phyloP scores from a whole-genome alignment of 2,888 invertebrate species.

The Torymus tubicola region DNA sequence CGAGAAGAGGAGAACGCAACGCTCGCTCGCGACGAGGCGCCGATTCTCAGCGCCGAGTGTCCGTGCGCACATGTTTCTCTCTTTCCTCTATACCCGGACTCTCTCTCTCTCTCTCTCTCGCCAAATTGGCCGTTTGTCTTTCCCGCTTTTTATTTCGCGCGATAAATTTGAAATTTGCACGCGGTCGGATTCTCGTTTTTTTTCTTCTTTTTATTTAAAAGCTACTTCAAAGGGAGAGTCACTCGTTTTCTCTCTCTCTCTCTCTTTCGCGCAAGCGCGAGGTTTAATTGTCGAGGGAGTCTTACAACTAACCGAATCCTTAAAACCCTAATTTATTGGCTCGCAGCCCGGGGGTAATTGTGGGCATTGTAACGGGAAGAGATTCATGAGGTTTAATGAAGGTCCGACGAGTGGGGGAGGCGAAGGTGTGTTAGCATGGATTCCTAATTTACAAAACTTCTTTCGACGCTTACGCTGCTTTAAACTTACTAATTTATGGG shows the following conservation, averaged over 20 bases:
- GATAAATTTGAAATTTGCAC: slow-evolving; percentile 58
- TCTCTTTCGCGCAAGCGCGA: background rate
- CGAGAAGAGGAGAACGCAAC: background rate
- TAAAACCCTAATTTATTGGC: slow-evolving; percentile 47
- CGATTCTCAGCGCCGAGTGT: slow-evolving; percentile 30
- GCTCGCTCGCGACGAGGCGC: background rate
- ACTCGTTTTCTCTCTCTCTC: no score
- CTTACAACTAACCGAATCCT: slow-evolving; percentile 32
- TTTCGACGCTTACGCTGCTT: background rate
- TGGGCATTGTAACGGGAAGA: slow-evolving; percentile 19
- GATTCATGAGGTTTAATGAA: background rate
- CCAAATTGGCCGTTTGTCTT: slow-evolving; percentile 57
- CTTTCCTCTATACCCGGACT: no score
- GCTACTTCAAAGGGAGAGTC: background rate
- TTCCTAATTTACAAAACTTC: slow-evolving; percentile 7
- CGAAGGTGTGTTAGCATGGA: background rate
- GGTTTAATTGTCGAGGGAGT: slow-evolving; percentile 48
- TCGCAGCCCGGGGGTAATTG: slow-evolving; percentile 32
- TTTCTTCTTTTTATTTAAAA: background rate
- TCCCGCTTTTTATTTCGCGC: slow-evolving; percentile 55
- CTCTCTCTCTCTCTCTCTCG: background rate
- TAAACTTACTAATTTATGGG: background rate
- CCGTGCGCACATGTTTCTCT: no score
- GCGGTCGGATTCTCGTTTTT: slow-evolving; percentile 4
- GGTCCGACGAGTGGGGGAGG: background rate